Conservation (phyloP, 1,140 invertebrate species). For the Eupristina koningsbergeri region DNA sequence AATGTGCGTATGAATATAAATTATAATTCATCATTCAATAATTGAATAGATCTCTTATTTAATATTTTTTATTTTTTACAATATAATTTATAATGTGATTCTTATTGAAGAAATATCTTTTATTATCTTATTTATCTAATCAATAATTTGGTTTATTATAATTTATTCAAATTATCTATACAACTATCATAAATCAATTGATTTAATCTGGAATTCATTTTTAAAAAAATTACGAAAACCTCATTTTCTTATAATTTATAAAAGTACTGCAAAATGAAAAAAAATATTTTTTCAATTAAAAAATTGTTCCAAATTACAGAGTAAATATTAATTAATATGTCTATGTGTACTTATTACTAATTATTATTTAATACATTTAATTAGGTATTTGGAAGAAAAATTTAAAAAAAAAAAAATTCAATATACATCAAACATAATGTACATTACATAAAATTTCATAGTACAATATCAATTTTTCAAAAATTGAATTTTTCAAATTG, state of each 20-base stretch:
- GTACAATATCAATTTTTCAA: not conserved
- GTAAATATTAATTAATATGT: too few relatives aligned
- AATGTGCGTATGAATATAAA: too few relatives aligned
- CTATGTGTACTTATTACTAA: too few relatives aligned
- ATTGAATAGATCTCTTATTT: too few relatives aligned
- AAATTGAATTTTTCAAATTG: not conserved
- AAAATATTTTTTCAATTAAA: too few relatives aligned
- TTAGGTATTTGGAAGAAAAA: too few relatives aligned
- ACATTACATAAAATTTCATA: not conserved
- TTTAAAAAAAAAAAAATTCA: too few relatives aligned
- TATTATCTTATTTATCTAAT: not conserved
- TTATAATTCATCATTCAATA: too few relatives aligned
- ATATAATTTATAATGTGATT: not conserved
- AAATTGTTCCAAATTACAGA: too few relatives aligned
- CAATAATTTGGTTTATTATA: not conserved
- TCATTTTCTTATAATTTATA: not conserved
- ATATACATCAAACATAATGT: too few relatives aligned
- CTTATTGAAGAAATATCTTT: not conserved
- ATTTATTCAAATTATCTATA: not conserved
- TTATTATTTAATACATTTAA: too few relatives aligned
- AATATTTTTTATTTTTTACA: not conserved
- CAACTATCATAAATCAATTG: not conserved
- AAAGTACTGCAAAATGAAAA: too few relatives aligned
- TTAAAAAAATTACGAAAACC: not conserved
- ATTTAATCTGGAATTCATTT: slow-evolving; percentile 8